Base-by-base conservation (phyloP, 30 jellyfish, hydroid and myxozoan species). In the Cassiopea andromeda region DNA sequence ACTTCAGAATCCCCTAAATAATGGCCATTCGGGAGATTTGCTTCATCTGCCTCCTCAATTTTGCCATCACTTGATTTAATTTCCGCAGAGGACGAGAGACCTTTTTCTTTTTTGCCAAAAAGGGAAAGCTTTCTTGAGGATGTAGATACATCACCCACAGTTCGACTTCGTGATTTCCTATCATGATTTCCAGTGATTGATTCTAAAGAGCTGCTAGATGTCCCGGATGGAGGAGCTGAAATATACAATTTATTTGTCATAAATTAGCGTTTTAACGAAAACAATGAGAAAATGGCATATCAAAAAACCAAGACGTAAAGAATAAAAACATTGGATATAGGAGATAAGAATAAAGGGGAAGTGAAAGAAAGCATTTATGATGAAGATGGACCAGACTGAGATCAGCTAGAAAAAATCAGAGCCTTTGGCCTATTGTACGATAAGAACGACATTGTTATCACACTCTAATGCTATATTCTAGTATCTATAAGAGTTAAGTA, bases 141-240 rank as follows among this genome's bases (percentile, higher is more conserved):
- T 2, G 9, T 50, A 14, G 75, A 15, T 66, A 43, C 84, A 15
- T 19, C 27, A 38, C 49, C 49, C 64, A 57, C 67, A 38, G 67
- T 75, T 14, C 18, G 18, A 46, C 69, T 44, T 75, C 84, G 46
- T 49, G 14, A 5, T 47, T 57, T 75, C 69, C 7, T 46, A 3
- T 46, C 64, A 9, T 18, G 48, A 43, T 8, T 10, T 48, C 50
- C 86, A 5, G 19, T 12, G 13, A 48, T 77, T 14, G 86, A 77
- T 48, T 77, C 86, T 16, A 77, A n/a, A 10, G 86, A 77, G 49
- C 86, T 44, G 75, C 50, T 69, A 13, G 86, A 77, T 18, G 46
- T 50, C 2, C 47, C 46, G 38, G 70, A 48, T 4, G 48, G 5
- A n/a, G 86, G 75, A 12, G 86, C 73, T 47, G n/a, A 72, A 16